Percentiles rank a stretch among this genome's conserved stretches.
These are phyloP conservation scores for Tylochromis polylepis DNA, from an alignment of 2,113 vertebrate species.

Conservation along the genomic window DNA sequence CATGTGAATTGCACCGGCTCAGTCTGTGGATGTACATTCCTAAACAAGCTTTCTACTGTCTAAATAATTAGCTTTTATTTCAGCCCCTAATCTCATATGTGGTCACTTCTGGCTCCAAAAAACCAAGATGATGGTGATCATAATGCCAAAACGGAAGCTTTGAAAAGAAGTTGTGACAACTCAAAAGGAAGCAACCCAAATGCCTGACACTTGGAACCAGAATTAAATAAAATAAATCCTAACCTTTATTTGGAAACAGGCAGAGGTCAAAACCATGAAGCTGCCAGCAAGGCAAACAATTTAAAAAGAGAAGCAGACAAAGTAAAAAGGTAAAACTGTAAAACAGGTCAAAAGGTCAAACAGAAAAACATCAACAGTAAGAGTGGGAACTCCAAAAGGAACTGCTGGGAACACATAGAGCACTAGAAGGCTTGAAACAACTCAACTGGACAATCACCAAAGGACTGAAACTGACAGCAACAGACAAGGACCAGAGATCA, in stretches of 20 bases:
- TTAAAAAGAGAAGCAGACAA: background rate
- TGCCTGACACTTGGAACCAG: background rate
- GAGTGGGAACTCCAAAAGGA: background rate
- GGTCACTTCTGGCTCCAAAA: background rate
- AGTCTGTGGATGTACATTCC: background rate
- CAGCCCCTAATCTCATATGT: background rate
- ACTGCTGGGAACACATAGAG: background rate
- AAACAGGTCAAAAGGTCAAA: background rate
- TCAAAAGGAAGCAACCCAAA: background rate
- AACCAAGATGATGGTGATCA: background rate
- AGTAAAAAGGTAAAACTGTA: background rate
- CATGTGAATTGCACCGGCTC: background rate
- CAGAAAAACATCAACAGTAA: background rate
- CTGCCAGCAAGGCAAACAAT: background rate
- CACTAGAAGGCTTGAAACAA: background rate
- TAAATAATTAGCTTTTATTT: background rate
- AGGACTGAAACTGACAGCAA: background rate
- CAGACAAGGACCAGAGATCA: background rate
- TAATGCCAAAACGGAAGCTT: background rate
- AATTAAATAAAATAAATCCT: background rate
- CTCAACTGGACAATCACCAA: background rate
- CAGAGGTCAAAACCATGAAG: background rate
- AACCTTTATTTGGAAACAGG: background rate
- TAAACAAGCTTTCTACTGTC: background rate
- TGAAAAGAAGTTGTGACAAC: background rate